phyloP scores from a whole-genome alignment of 2,797 vertebrate species.

The Hephaestus fuliginosus region DNA sequence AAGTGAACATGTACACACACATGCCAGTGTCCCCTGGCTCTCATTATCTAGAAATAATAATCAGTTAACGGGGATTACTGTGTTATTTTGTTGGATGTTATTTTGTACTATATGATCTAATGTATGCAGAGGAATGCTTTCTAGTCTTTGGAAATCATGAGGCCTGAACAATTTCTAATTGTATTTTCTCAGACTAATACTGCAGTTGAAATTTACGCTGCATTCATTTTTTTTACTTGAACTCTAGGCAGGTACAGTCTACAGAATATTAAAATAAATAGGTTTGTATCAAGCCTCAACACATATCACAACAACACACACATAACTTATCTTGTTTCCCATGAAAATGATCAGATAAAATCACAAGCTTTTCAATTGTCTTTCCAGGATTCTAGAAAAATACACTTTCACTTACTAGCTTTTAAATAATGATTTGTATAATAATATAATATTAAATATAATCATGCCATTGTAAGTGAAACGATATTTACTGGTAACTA shows the following conservation, averaged over 20 bases:
- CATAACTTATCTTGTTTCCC: neutral
- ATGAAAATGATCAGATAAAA: neutral
- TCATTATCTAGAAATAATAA: conserved; percentile 53
- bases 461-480: neutral
- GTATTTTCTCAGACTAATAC: neutral
- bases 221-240: neutral
- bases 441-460: too few relatives aligned
- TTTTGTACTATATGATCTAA: neutral
- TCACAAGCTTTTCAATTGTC: neutral
- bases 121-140: neutral
- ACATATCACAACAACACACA: neutral
- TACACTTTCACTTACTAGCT: neutral
- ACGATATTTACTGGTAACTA: too few relatives aligned
- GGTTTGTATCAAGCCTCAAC: neutral
- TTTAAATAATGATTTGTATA: too few relatives aligned
- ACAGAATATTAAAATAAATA: neutral
- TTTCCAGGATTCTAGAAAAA: neutral
- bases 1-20: conserved; percentile 15
- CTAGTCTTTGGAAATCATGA: neutral
- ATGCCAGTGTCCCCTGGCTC: neutral
- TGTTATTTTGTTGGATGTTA: neutral
- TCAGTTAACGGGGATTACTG: conserved; percentile 23
- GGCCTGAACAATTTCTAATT: neutral
- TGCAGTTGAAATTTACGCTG: neutral
- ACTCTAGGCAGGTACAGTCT: neutral